phyloP scores from a whole-genome alignment of 2,113 vertebrate genomes.

The Sorex fumeus region DNA sequence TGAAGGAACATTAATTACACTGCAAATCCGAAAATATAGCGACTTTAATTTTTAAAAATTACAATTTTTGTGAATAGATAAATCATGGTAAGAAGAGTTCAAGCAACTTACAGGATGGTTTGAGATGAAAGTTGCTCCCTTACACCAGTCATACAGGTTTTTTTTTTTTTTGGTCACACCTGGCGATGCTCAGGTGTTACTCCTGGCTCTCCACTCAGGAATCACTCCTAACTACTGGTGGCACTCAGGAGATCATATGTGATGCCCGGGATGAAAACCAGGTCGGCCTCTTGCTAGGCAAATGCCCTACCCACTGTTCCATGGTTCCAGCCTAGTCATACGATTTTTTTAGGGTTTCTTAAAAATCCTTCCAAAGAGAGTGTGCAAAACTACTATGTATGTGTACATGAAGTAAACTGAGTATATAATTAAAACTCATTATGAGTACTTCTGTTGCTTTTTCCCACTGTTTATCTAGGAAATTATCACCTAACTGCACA shows the following conservation, averaged over 20 bases:
- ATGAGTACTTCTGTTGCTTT: conserved; percentile 29
- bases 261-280: no score
- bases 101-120: conserved; percentile 18
- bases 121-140: conserved; percentile 2
- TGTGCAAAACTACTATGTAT: background rate
- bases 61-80: background rate
- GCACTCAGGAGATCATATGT: no score
- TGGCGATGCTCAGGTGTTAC: no score
- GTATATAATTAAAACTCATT: background rate
- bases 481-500: background rate
- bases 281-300: no score
- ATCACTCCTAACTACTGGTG: no score
- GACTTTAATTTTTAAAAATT: conserved; percentile 35
- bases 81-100: conserved; percentile 6
- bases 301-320: no score
- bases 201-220: no score
- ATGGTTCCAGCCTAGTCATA: no score
- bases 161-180: no score
- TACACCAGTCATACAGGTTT: background rate
- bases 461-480: background rate
- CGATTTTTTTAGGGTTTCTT: background rate
- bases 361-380: conserved; percentile 31
- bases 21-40: conserved; percentile 44
- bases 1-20: conserved; percentile 31
- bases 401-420: background rate